A percentile compares a stretch with the other conserved stretches of the same genome.
Conservation (phyloP, 1,140 invertebrate genomes). For the Wiebesia pumilae region DNA sequence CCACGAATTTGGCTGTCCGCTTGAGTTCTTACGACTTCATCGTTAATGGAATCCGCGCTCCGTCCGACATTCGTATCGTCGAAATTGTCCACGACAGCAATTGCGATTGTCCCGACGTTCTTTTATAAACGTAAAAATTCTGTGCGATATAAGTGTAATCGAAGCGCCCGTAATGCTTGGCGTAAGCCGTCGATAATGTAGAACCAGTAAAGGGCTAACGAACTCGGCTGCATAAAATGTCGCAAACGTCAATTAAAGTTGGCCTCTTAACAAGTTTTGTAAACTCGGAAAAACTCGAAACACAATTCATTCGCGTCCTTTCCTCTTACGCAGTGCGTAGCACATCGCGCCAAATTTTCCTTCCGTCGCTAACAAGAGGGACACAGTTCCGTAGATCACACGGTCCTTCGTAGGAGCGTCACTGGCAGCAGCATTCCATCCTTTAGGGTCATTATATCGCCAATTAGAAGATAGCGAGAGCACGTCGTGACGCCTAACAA, state of each 20-base stretch:
- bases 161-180: not conserved
- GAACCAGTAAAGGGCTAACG: not conserved
- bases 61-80: too few species aligned
- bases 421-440: constrained; percentile 70
- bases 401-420: not conserved
- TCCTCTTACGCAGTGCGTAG: not conserved
- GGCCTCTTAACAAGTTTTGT: not conserved
- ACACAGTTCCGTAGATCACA: not conserved
- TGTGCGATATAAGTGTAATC: not conserved
- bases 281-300: not conserved
- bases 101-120: too few species aligned
- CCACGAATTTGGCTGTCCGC: not conserved
- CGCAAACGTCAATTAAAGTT: not conserved
- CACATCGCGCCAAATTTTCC: constrained; percentile 69
- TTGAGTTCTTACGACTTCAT: too few species aligned
- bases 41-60: not conserved
- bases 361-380: constrained; percentile 71
- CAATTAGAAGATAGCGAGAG: constrained; percentile 75
- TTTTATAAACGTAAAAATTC: too few species aligned
- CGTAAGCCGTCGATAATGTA: not conserved
- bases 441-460: constrained; percentile 76
- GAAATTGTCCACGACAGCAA: too few species aligned
- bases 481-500: constrained; percentile 74
- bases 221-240: not conserved
- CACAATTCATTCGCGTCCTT: not conserved